These are phyloP conservation scores for Drosophila austrosaltans DNA, from an alignment of 2,888 invertebrate genomes.

Conservation along the genomic window DNA sequence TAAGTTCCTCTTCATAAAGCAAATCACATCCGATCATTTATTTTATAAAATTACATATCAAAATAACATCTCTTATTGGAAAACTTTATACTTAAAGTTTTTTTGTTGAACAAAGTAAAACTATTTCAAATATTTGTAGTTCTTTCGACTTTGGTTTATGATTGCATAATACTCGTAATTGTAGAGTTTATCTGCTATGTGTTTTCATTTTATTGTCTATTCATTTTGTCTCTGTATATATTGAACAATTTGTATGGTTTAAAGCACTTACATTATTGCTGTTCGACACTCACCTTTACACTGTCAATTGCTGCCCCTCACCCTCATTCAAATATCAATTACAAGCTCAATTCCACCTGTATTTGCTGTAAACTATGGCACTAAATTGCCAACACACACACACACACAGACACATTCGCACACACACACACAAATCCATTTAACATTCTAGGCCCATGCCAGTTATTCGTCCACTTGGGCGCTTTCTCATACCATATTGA, in stretches of 20 bases:
- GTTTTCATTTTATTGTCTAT: not conserved
- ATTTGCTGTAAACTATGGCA: constrained; percentile 9
- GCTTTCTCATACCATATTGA: not conserved
- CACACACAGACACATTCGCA: not conserved
- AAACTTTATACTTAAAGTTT: too few relatives aligned
- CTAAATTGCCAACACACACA: constrained; percentile 1
- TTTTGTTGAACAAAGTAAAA: too few relatives aligned
- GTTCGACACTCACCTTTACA: constrained; percentile 16
- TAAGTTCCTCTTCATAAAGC: too few relatives aligned
- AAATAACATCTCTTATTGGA: too few relatives aligned
- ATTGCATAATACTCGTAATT: too few relatives aligned
- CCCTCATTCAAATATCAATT: constrained; percentile 63
- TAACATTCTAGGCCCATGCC: not conserved
- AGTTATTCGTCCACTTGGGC: not conserved
- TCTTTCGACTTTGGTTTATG: too few relatives aligned
- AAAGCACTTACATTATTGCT: not conserved
- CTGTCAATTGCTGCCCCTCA: constrained; percentile 32
- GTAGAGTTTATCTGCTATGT: too few relatives aligned
- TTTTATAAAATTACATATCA: too few relatives aligned
- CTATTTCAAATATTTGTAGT: too few relatives aligned
- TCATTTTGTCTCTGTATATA: too few relatives aligned
- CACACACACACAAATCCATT: constrained; percentile 12
- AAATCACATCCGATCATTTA: too few relatives aligned
- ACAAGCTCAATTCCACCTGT: constrained; percentile 35
- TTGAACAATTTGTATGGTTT: not conserved